Evolutionary conservation across 2,113 vertebrate genomes (phyloP), one percentile per base, ranked within the genome.

Genomic region (Hippocampus mohnikei): DNA sequence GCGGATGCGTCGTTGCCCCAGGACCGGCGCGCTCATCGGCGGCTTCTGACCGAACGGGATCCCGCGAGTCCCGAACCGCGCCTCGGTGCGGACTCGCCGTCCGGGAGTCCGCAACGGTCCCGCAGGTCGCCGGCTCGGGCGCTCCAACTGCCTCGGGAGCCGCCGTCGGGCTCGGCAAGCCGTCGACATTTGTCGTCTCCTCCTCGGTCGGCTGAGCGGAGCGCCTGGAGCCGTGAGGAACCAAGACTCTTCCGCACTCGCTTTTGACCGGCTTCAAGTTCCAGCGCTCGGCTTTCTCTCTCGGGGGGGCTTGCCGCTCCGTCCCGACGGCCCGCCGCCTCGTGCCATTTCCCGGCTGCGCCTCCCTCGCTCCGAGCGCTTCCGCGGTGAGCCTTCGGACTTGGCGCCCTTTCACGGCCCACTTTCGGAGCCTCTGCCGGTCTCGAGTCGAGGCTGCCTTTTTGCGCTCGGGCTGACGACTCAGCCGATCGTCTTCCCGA

Each of bases 221-320:
- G 46, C 76, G 75, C 20, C 74, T 55, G 23, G 81, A 85, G 13
- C 93, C 93, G 72, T 88, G 83, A n/a, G 93, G 93, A 56, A 92
- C 84, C 75, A 94, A 87, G 53, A 92, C 78, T 70, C 84, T 82
- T 48, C 93, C 92, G 84, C 93, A 94, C 70, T 86, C 77, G 12
- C 88, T 92, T 46, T 88, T 52, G 52, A 93, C 84, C 3, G 90
- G 90, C 75, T 90, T 91, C 13, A 93, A 80, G 48, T 90, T 91
- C 82, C 88, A 92, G 27, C 85, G 88, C 55, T 88, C 88, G 0
- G 71, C 87, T 82, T 90, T 92, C 55, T 81, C 91, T 78, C 81
- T 90, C 21, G 75, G 50, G 29, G n/a, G 63, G 29, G 21, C 42
- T 46, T 27, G 21, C 3, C 23, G 42, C 21, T 46, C 81, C 46